Evolutionary conservation across 2,888 invertebrate species (phyloP), one percentile per base, ranked within the genome.

Genomic region (Hetaerina titia): DNA sequence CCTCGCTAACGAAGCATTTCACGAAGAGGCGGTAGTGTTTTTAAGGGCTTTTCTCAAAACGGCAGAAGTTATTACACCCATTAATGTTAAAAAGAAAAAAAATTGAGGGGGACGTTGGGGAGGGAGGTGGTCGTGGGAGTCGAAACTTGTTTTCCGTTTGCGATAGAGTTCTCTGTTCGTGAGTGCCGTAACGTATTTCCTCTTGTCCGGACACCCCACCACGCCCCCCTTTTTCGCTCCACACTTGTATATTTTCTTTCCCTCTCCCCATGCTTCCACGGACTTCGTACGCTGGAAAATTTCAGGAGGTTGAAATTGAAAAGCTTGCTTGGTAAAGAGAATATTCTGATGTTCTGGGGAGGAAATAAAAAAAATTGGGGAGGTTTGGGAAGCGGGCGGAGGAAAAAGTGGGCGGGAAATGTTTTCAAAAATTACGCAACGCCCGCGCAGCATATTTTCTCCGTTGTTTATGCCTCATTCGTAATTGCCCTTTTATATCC

Each of bases 401-500:
- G n/a, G 74, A 74, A 45, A 45, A 45, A 25, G 74, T 17, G 69
- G 69, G 15, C 56, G 90, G 90, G 25, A 60, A 19, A 31, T 69
- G 56, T 92, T 69, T 90, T 56, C 56, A 69, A 69, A 56, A 69
- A 92, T 13, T 57, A 64, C 56, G 45, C 69, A 15, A n/a, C 92
- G 22, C 69, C 69, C 45, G 31, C n/a, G 92, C n/a, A 74, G 56
- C 92, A 92, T 92, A 92, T 92, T 92, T 92, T 92, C 56, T n/a
- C 69, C 69, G 69, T 92, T 92, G 92, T 92, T 92, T 92, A 92
- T 92, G 92, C 92, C 92, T 92, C 92, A 64, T 92, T 74, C 64
- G 92, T 92, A 92, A 92, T 92, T 92, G 92, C 69, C 92, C 92
- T 92, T 92, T 92, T 92, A 92, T 92, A 92, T 92, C 69, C 92